These are phyloP conservation scores for Sialis lutaria DNA, from an alignment of 2,888 invertebrate genomes.

Conservation along the genomic window DNA sequence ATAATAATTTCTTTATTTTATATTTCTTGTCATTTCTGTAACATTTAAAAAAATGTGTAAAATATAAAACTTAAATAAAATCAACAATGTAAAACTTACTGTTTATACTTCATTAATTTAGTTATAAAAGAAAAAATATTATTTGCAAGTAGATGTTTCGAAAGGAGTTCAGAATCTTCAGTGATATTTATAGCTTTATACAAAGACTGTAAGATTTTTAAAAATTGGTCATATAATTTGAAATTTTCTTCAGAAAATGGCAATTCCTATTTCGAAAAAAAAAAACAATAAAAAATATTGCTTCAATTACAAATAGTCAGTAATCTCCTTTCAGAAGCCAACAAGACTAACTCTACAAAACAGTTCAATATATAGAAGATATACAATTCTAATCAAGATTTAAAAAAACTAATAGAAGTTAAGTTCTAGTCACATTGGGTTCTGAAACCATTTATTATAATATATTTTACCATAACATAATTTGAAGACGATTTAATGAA, in stretches of 20 bases:
- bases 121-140: conserved; percentile 1
- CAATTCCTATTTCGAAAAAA: neutral
- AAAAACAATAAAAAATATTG: neutral
- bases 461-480: too few species aligned
- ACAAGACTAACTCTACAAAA: too few species aligned
- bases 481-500: too few species aligned
- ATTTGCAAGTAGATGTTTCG: neutral
- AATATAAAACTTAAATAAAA: neutral
- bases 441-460: too few species aligned
- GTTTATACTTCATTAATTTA: neutral
- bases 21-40: neutral
- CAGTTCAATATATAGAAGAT: too few species aligned
- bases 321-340: neutral
- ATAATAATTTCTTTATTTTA: neutral
- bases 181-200: neutral
- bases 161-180: neutral
- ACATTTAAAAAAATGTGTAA: neutral
- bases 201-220: neutral
- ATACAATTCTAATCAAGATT: too few species aligned
- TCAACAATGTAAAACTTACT: neutral
- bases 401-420: too few species aligned
- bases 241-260: neutral
- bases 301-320: neutral
- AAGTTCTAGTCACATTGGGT: too few species aligned
- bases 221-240: conserved; percentile 1